phyloP scores from a whole-genome alignment of 2,888 invertebrate genomes.

The Archips crataeganus region DNA sequence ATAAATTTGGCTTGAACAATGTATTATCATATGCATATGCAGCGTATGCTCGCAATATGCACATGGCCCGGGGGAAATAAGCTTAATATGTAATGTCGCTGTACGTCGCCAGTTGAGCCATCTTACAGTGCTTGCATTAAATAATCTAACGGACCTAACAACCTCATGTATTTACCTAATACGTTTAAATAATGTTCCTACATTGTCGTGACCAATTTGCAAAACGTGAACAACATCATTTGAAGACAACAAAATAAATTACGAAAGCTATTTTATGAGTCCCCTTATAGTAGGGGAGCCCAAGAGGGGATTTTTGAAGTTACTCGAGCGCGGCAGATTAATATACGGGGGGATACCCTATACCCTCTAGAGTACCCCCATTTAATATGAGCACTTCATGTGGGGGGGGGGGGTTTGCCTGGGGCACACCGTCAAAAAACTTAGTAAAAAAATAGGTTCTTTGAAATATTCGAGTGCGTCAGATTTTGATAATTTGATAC shows the following conservation, averaged over 20 bases:
- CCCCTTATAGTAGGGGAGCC: too few species aligned
- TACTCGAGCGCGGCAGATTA: too few species aligned
- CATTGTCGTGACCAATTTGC: neutral
- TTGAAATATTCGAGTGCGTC: too few species aligned
- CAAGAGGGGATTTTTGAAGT: too few species aligned
- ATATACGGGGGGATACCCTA: too few species aligned
- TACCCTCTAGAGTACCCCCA: too few species aligned
- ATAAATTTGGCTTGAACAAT: constrained; percentile 48
- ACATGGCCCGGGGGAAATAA: constrained; percentile 63
- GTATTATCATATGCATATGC: constrained; percentile 53
- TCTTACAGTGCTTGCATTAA: constrained; percentile 43
- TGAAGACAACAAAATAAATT: neutral
- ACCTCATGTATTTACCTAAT: constrained; percentile 6
- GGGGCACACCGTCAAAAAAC: too few species aligned
- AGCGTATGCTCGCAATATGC: constrained; percentile 56
- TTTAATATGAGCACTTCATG: too few species aligned
- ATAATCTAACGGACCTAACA: constrained; percentile 29
- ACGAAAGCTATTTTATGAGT: too few species aligned
- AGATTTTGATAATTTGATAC: too few species aligned
- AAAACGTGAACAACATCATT: neutral
- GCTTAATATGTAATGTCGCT: constrained; percentile 60
- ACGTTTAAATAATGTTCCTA: neutral
- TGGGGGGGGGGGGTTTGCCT: too few species aligned
- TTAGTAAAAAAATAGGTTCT: too few species aligned
- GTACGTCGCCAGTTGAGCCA: constrained; percentile 46